Percentiles rank a stretch among this genome's conserved stretches.
These are phyloP conservation scores for Lagodon rhomboides DNA, from an alignment of 2,797 vertebrate species.

Conservation along the genomic window DNA sequence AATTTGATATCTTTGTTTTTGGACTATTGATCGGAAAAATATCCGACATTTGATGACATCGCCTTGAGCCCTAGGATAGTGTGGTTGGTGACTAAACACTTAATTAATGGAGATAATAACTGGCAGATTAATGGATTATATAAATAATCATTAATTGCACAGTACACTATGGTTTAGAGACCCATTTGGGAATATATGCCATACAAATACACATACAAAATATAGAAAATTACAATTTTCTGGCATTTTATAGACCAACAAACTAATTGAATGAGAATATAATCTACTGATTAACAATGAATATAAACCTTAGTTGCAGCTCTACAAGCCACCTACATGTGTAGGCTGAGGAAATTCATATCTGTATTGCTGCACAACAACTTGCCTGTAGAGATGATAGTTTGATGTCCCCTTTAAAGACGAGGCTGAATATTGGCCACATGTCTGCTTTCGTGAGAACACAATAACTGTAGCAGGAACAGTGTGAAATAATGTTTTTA, in stretches of 20 bases:
- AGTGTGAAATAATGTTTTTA: conserved; percentile 1
- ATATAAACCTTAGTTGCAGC: no score
- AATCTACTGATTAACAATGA: no score
- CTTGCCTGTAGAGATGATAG: neutral
- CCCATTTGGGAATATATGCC: neutral
- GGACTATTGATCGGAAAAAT: neutral
- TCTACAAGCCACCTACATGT: neutral
- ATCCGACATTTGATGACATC: neutral
- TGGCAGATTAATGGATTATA: neutral
- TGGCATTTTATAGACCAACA: no score
- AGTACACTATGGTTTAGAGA: neutral
- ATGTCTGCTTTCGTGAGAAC: conserved; percentile 4
- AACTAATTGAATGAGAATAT: no score
- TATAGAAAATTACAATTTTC: no score
- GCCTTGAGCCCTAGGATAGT: neutral
- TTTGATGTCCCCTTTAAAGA: neutral
- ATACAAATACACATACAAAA: no score
- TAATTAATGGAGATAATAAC: no score
- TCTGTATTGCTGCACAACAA: neutral
- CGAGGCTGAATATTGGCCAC: neutral
- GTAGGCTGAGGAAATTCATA: neutral
- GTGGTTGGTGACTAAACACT: neutral
- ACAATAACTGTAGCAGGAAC: neutral
- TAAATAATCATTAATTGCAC: neutral
- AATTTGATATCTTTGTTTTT: neutral